Base-by-base conservation (phyloP, 2,888 invertebrate species). In the Drosophila paranaensis region DNA sequence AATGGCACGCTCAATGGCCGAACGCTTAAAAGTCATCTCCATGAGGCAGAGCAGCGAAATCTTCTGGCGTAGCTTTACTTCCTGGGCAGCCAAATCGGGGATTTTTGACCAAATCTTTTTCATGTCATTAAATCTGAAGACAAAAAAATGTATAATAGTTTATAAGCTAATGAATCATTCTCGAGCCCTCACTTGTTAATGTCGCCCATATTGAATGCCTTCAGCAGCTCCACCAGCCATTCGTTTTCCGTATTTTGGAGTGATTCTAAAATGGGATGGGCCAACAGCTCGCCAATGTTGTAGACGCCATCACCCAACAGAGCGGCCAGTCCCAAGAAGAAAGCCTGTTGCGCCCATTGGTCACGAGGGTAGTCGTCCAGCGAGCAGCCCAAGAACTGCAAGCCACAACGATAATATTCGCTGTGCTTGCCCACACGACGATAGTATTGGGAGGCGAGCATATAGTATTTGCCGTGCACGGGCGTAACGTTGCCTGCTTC, bases 21-120 rank as follows among this genome's bases (percentile, higher is more conserved):
- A 96, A 57, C 98, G 95, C 91, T 97, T 97, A 91, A 99, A 98
- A 0, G 99, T 98, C 98, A 99, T 98, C 96, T 97, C 93, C 98
- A 99, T 99, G 0, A 99, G 94, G 91, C 99, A 98, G 16, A 99
- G 94, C 25, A 99, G 94, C 0, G 98, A 97, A 71, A 99, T 98
- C 93, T 99, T 99, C 93, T 98, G 97, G 25, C 97, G 93, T 78
- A 99, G 93, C 88, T 96, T 95, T 0, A 95, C 92, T 90, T 98
- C 98, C 74, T 97, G 96, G 0, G 96, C 95, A 11, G 95, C 95
- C 25, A 99, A 93, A 93, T 98, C 98, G 0, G 97, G 96, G 80
- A 98, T 96, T 71, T 95, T 95, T 5, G 94, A 93, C 97, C 97
- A 97, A 61, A 90, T 86, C 10, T 78, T 84, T 58, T 95, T 95